These are phyloP conservation scores for Drosophila kanapiae DNA, from an alignment of 1,140 invertebrate species.

Conservation along the genomic window DNA sequence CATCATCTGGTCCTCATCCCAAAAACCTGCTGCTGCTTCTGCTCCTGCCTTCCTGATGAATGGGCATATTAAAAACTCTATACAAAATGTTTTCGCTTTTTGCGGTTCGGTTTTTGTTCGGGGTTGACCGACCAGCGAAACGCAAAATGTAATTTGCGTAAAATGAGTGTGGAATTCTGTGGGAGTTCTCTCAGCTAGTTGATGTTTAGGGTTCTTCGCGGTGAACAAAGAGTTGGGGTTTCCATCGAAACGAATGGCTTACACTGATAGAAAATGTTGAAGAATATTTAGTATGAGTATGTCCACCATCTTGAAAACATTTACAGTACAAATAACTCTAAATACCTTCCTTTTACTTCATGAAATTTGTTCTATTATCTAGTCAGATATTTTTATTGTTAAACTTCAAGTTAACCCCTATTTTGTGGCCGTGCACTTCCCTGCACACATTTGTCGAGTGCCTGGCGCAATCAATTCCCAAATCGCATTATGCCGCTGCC, in stretches of 20 bases:
- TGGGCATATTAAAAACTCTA: slow-evolving; percentile 73
- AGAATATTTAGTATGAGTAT: no score
- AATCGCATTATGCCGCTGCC: slow-evolving; percentile 74
- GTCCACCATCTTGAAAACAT: no score
- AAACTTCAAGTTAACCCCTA: background rate
- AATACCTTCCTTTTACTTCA: no score
- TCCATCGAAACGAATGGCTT: background rate
- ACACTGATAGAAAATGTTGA: slow-evolving; percentile 2
- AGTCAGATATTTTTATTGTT: background rate
- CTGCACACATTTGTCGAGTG: slow-evolving; percentile 67
- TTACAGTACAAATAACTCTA: background rate
- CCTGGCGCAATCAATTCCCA: slow-evolving; percentile 77
- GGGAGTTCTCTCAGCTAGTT: slow-evolving; percentile 25
- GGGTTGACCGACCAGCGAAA: slow-evolving; percentile 50
- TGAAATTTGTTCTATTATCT: background rate
- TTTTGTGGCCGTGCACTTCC: slow-evolving; percentile 14
- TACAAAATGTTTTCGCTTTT: slow-evolving; percentile 44
- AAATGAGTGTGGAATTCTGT: slow-evolving; percentile 50
- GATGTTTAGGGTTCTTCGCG: slow-evolving; percentile 22
- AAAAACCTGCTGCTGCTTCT: background rate
- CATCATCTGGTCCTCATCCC: background rate
- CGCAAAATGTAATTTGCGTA: slow-evolving; percentile 76
- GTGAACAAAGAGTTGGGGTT: slow-evolving; percentile 23
- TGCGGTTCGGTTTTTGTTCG: slow-evolving; percentile 28
- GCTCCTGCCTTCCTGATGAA: slow-evolving; percentile 51